Evolutionary conservation across 1,140 invertebrate genomes (phyloP).

Genomic region (Calliopsis andreniformis): DNA sequence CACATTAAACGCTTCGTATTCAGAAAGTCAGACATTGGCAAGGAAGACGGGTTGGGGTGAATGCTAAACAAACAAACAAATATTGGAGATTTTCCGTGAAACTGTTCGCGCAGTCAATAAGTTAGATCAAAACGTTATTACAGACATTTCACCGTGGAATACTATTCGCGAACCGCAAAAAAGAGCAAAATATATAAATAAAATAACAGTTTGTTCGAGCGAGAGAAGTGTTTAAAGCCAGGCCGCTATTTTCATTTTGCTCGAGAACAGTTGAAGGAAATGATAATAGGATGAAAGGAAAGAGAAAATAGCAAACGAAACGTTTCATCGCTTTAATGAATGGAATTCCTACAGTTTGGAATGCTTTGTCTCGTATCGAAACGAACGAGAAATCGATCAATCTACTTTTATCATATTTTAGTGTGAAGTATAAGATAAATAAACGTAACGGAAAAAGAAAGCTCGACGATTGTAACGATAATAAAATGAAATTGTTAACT

Average conservation of each 20-base stretch:
- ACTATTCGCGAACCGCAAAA: slow-evolving; percentile 31
- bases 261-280: slow-evolving; percentile 31
- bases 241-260: slow-evolving; percentile 47
- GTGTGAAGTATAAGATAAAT: slow-evolving; percentile 73
- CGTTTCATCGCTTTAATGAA: slow-evolving; percentile 50
- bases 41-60: slow-evolving; percentile 10
- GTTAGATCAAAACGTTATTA: slow-evolving; percentile 25
- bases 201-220: slow-evolving; percentile 18
- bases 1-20: slow-evolving; percentile 39
- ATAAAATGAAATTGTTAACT: slow-evolving; percentile 74
- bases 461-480: slow-evolving; percentile 74
- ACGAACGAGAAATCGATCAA: slow-evolving; percentile 60
- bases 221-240: neutral
- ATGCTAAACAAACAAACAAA: slow-evolving; percentile 12
- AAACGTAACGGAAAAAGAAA: slow-evolving; percentile 70
- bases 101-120: slow-evolving; percentile 50
- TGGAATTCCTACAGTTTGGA: slow-evolving; percentile 67
- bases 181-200: neutral
- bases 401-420: slow-evolving; percentile 73
- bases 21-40: slow-evolving; percentile 18
- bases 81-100: slow-evolving; percentile 48
- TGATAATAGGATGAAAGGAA: neutral
- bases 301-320: neutral
- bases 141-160: slow-evolving; percentile 26
- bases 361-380: slow-evolving; percentile 62